Percentiles rank a stretch among this genome's conserved stretches.
Conservation (phyloP, 2,797 vertebrate genomes). For the Hypotaenidia philippensis region DNA sequence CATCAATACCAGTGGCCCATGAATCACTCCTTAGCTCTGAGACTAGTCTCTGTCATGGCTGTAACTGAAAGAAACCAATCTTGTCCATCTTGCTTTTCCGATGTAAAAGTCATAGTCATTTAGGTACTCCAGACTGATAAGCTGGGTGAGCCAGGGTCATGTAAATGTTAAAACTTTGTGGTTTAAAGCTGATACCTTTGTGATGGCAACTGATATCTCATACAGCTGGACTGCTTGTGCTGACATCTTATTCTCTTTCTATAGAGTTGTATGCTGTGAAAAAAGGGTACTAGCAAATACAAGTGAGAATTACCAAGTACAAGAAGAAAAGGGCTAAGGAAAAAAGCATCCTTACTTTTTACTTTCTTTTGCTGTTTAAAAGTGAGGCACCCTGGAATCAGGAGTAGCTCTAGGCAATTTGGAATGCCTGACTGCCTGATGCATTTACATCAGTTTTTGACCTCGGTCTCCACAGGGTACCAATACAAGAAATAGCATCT, state of each 20-base stretch:
- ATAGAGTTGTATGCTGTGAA: not conserved
- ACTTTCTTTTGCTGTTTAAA: not conserved
- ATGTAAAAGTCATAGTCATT: not conserved
- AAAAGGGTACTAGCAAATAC: not conserved
- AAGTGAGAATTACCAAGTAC: not conserved
- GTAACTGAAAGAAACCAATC: not conserved
- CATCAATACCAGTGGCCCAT: not conserved
- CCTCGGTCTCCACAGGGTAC: not conserved
- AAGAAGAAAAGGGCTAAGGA: not conserved
- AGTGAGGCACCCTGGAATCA: not conserved
- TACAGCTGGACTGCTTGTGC: not conserved
- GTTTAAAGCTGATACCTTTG: not conserved
- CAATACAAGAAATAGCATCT: not conserved
- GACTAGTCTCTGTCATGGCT: not conserved
- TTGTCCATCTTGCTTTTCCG: not conserved
- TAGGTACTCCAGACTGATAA: not conserved
- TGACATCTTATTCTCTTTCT: not conserved
- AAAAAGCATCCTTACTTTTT: not conserved
- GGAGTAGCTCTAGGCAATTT: not conserved
- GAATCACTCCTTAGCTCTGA: not conserved
- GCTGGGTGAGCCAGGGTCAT: not conserved
- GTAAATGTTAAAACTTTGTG: not conserved
- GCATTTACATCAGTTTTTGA: not conserved
- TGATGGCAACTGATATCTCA: not conserved
- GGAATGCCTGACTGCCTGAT: not conserved